Evolutionary conservation across 2,113 vertebrate genomes (phyloP).

Genomic region (Xyrauchen texanus): DNA sequence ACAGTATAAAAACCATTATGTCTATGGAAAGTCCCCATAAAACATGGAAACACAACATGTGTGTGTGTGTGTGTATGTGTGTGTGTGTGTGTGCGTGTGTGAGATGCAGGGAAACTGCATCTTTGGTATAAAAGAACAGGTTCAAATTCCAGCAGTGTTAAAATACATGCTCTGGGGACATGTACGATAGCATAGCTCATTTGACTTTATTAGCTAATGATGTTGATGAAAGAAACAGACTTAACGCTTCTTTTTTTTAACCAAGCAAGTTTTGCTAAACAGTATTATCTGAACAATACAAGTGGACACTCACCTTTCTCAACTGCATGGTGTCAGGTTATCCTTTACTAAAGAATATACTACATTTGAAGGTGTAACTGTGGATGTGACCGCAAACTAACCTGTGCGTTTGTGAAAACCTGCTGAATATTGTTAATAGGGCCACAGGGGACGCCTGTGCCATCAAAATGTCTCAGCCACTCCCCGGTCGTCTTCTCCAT

Average conservation of each 20-base stretch:
- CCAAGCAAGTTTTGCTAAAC: slow-evolving; percentile 32
- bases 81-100: too few species aligned
- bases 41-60: too few species aligned
- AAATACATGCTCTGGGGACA: slow-evolving; percentile 42
- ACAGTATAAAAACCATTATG: too few species aligned
- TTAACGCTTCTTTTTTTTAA: not conserved
- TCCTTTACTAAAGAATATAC: not conserved
- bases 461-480: slow-evolving; percentile 87
- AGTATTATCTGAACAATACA: slow-evolving; percentile 31
- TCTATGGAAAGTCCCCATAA: too few species aligned
- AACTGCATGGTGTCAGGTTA: not conserved
- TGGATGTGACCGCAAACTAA: slow-evolving; percentile 62
- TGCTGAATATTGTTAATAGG: slow-evolving; percentile 91
- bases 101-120: not conserved
- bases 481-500: slow-evolving; percentile 78
- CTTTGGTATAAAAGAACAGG: slow-evolving; percentile 22
- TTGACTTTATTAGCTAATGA: slow-evolving; percentile 53
- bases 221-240: slow-evolving; percentile 39
- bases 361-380: too few species aligned
- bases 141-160: slow-evolving; percentile 46
- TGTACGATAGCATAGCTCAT: slow-evolving; percentile 31
- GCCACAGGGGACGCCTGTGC: slow-evolving; percentile 86
- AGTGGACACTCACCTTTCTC: slow-evolving; percentile 14
- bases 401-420: slow-evolving; percentile 90
- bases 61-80: slow-evolving; percentile 6